These are phyloP conservation scores for Aricia agestis DNA, from an alignment of 1,140 invertebrate species.

Conservation along the genomic window DNA sequence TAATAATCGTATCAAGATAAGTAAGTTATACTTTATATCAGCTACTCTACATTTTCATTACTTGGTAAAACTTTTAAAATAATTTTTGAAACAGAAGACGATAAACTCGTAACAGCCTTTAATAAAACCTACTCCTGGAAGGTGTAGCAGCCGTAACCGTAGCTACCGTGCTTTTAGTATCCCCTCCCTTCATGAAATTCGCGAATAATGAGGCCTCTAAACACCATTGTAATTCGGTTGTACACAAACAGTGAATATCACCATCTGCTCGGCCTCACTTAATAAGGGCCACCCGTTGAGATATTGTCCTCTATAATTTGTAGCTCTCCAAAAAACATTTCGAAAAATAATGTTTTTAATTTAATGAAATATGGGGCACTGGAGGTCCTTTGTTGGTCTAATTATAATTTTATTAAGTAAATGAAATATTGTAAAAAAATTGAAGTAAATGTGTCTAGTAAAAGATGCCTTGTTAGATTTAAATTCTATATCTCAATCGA, in stretches of 20 bases:
- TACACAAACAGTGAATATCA: slow-evolving; percentile 34
- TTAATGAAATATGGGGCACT: slow-evolving; percentile 47
- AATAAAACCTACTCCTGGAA: no score
- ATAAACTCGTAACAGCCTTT: no score
- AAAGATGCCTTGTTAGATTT: no score
- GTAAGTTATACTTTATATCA: no score
- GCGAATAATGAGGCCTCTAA: slow-evolving; percentile 13
- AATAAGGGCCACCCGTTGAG: slow-evolving; percentile 60
- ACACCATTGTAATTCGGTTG: slow-evolving; percentile 35
- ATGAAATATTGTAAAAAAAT: neutral
- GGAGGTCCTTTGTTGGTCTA: slow-evolving; percentile 12
- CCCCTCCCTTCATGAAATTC: slow-evolving; percentile 3
- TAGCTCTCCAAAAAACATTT: slow-evolving; percentile 61
- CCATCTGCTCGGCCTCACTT: slow-evolving; percentile 60
- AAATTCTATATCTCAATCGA: no score
- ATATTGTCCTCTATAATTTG: slow-evolving; percentile 68
- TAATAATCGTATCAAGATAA: no score
- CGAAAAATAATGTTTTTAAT: slow-evolving; percentile 71
- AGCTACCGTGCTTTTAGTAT: neutral
- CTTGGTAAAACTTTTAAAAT: no score
- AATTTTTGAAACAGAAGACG: no score
- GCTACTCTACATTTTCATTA: no score
- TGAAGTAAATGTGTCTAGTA: no score
- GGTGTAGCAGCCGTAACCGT: neutral
- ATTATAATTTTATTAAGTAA: neutral